Evolutionary conservation across 2,797 vertebrate species (phyloP).

Genomic region (Menidia menidia): DNA sequence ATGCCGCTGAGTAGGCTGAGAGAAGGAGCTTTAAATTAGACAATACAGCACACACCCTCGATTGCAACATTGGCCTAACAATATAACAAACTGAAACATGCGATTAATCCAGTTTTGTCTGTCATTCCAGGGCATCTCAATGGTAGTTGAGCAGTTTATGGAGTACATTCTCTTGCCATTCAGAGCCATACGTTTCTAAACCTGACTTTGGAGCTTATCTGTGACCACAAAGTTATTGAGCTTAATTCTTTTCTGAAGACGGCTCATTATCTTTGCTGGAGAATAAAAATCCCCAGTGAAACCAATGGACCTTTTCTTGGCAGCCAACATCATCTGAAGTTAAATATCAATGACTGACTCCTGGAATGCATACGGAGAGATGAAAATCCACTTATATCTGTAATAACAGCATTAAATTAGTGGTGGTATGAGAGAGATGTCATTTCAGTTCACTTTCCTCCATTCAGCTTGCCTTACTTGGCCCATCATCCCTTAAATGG

Average conservation of each 20-base stretch:
- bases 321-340: conserved; percentile 46
- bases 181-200: conserved; percentile 23
- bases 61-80: conserved; percentile 5
- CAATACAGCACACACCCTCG: neutral
- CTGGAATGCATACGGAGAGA: conserved; percentile 45
- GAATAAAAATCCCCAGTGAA: conserved; percentile 49
- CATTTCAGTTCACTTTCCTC: conserved; percentile 53
- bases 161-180: conserved; percentile 24
- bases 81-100: neutral
- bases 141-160: conserved; percentile 45
- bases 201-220: conserved; percentile 36
- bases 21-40: conserved; percentile 2
- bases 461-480: conserved; percentile 50
- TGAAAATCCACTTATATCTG: conserved; percentile 53
- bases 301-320: conserved; percentile 33
- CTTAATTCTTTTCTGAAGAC: conserved; percentile 30
- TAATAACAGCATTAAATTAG: conserved; percentile 63
- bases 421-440: conserved; percentile 46
- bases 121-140: conserved; percentile 39
- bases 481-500: conserved; percentile 56
- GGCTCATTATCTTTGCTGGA: conserved; percentile 60
- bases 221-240: conserved; percentile 52
- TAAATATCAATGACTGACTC: conserved; percentile 63
- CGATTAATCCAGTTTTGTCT: conserved; percentile 42
- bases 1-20: conserved; percentile 12